Evolutionary conservation across 2,113 vertebrate genomes (phyloP).

Genomic region (Danionella cerebrum): DNA sequence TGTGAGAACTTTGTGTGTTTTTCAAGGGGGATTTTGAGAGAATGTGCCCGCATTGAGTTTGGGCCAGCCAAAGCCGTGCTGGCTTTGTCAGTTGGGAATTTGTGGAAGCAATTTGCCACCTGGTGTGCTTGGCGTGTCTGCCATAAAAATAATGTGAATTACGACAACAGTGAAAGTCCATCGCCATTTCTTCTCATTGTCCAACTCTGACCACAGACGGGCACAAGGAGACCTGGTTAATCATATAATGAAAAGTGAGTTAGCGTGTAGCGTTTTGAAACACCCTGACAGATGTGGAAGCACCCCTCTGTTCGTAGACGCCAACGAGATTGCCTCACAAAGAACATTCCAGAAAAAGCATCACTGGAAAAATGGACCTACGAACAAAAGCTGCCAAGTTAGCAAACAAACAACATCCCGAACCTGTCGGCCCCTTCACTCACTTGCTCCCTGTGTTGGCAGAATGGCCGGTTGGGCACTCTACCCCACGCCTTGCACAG

Average conservation of each 20-base stretch:
- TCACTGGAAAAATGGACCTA: not conserved
- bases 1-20: constrained; percentile 30
- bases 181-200: constrained; percentile 1
- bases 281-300: not conserved
- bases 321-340: not conserved
- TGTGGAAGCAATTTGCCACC: not conserved
- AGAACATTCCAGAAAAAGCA: too few relatives aligned
- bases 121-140: constrained; percentile 6
- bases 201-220: not conserved
- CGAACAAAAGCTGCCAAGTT: not conserved
- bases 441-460: not conserved
- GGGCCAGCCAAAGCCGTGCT: not conserved
- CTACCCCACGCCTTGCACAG: constrained; percentile 69
- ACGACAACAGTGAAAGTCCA: not conserved
- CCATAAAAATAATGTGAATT: constrained; percentile 10
- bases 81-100: constrained; percentile 10
- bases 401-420: constrained; percentile 44
- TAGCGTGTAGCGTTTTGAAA: not conserved
- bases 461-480: constrained; percentile 47
- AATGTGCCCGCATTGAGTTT: not conserved
- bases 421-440: constrained; percentile 33
- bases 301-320: not conserved
- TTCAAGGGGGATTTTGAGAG: constrained; percentile 23
- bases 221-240: not conserved
- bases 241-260: not conserved